A percentile compares a stretch with the other conserved stretches of the same genome.
Conservation (phyloP, 64 coral and sea anemone genomes). For the Montipora efflorescens region DNA sequence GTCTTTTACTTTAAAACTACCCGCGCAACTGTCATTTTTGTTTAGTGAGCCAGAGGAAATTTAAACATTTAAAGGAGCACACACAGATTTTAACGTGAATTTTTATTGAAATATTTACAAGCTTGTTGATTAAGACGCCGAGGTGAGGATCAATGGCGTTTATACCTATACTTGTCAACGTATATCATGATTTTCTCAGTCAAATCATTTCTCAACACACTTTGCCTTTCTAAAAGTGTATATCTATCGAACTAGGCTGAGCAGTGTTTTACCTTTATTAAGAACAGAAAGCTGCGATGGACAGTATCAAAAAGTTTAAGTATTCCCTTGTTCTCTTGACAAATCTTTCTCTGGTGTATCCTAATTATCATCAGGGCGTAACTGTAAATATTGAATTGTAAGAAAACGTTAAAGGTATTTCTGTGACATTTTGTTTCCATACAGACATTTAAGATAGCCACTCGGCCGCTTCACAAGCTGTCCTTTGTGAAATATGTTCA, state of each 20-base stretch:
- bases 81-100: background rate
- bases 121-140: background rate
- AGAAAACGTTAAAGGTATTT: background rate
- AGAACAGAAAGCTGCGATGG: too few relatives aligned
- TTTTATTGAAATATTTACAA: background rate
- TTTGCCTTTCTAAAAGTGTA: too few relatives aligned
- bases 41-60: background rate
- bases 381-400: background rate
- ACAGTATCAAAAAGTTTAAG: too few relatives aligned
- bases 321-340: too few relatives aligned
- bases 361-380: background rate
- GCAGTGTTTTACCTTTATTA: too few relatives aligned
- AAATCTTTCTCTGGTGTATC: too few relatives aligned
- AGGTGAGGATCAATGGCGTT: background rate
- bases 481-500: background rate
- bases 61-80: background rate
- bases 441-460: background rate
- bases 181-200: too few relatives aligned
- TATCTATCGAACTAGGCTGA: too few relatives aligned
- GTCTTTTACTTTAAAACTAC: background rate
- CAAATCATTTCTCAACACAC: too few relatives aligned
- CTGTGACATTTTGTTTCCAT: background rate
- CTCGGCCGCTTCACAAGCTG: background rate
- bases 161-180: background rate
- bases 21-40: too few relatives aligned